phyloP scores from a whole-genome alignment of 1,140 invertebrate genomes.

The Cotesia glomerata region DNA sequence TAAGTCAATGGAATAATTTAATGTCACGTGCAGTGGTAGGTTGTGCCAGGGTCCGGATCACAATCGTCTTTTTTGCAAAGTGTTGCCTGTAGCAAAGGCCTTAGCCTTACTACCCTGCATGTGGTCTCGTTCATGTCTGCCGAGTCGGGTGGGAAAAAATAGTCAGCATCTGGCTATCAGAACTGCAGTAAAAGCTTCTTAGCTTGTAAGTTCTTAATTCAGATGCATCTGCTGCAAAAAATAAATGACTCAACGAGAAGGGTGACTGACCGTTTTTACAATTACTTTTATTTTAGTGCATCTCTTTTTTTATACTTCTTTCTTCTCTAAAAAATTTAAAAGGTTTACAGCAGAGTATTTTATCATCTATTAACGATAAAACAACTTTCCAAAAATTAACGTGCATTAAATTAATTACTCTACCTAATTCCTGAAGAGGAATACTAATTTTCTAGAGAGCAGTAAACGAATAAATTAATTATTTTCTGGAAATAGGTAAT shows the following conservation, averaged over 20 bases:
- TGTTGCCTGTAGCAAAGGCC: background rate
- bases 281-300: background rate
- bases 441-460: too few relatives aligned
- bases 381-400: too few relatives aligned
- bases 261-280: constrained; percentile 28
- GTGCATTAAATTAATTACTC: too few relatives aligned
- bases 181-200: constrained; percentile 11
- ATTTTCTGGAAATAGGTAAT: too few relatives aligned
- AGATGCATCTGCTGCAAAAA: constrained; percentile 11
- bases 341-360: too few relatives aligned
- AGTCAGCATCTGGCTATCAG: constrained; percentile 45
- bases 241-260: constrained; percentile 1
- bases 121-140: constrained; percentile 39
- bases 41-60: background rate
- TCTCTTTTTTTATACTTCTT: background rate
- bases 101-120: constrained; percentile 8
- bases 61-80: constrained; percentile 18
- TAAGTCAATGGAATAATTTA: constrained; percentile 25
- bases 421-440: too few relatives aligned
- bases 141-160: constrained; percentile 42
- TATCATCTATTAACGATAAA: too few relatives aligned
- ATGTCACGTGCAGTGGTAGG: constrained; percentile 12
- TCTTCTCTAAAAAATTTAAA: too few relatives aligned
- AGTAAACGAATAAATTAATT: too few relatives aligned
- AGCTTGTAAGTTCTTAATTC: background rate